Conservation (phyloP, 2,888 invertebrate genomes). For the Willowsia nigromaculata region DNA sequence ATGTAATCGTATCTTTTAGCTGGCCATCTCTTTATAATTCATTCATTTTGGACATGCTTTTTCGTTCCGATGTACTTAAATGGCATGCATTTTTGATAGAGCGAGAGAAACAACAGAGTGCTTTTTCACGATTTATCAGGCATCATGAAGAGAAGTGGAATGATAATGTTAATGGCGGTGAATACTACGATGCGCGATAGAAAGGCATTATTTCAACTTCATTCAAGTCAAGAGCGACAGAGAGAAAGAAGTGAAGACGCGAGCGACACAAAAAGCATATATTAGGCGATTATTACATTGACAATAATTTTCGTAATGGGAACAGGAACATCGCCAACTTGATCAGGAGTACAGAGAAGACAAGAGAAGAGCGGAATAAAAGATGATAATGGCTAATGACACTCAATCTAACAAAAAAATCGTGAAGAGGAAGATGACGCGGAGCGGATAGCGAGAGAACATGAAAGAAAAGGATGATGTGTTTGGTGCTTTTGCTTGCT, state of each 20-base stretch:
- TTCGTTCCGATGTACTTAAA: slow-evolving; percentile 54
- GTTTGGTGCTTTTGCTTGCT: neutral
- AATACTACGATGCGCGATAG: too few species aligned
- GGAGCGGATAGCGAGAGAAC: neutral
- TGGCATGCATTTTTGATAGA: slow-evolving; percentile 40
- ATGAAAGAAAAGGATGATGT: neutral
- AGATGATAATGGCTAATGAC: slow-evolving; percentile 32
- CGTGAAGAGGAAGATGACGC: neutral
- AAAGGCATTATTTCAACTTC: neutral
- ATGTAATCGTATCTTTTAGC: slow-evolving; percentile 28
- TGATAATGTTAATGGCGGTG: neutral
- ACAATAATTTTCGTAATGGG: slow-evolving; percentile 21
- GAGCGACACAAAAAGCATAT: neutral
- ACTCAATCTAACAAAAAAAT: neutral
- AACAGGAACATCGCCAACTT: slow-evolving; percentile 16
- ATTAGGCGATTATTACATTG: slow-evolving; percentile 18
- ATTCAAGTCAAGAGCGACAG: neutral
- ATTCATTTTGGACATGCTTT: slow-evolving; percentile 62
- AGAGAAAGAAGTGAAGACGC: neutral
- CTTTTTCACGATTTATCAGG: slow-evolving; percentile 42
- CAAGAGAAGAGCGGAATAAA: slow-evolving; percentile 1
- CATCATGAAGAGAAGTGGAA: slow-evolving; percentile 5
- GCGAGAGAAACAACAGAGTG: neutral
- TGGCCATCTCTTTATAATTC: slow-evolving; percentile 40
- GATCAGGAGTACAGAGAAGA: neutral